Evolutionary conservation across 2,113 vertebrate species (phyloP).

Genomic region (Rhodinocichla rosea): DNA sequence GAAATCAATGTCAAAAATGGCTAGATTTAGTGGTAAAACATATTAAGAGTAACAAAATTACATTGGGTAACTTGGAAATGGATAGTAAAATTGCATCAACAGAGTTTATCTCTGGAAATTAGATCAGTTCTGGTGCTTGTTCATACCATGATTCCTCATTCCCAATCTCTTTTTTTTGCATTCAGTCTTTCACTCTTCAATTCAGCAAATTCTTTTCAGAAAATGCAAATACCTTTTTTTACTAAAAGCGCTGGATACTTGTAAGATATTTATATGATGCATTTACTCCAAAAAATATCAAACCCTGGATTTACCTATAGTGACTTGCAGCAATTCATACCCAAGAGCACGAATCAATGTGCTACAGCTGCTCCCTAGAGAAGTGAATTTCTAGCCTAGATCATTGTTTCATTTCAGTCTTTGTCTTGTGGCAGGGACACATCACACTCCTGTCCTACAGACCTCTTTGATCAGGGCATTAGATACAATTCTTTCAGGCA

Average conservation of each 20-base stretch:
- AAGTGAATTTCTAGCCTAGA: background rate
- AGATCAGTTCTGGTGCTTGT: background rate
- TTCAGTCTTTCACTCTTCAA: background rate
- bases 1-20: conserved; percentile 53
- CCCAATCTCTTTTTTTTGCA: background rate
- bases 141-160: background rate
- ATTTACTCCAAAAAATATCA: background rate
- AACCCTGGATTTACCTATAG: background rate
- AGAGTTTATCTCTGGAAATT: conserved; percentile 6
- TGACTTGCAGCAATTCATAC: background rate
- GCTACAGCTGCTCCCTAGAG: background rate
- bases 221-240: background rate
- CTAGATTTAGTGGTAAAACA: conserved; percentile 36
- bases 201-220: background rate
- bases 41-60: conserved; percentile 9
- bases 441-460: background rate
- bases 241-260: background rate
- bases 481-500: background rate
- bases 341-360: background rate
- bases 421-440: background rate
- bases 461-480: background rate
- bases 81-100: background rate
- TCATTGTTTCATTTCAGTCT: background rate
- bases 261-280: background rate
- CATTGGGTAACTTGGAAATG: background rate